Conservation (phyloP, 2,113 vertebrate species). For the Mionectes macconnelli region DNA sequence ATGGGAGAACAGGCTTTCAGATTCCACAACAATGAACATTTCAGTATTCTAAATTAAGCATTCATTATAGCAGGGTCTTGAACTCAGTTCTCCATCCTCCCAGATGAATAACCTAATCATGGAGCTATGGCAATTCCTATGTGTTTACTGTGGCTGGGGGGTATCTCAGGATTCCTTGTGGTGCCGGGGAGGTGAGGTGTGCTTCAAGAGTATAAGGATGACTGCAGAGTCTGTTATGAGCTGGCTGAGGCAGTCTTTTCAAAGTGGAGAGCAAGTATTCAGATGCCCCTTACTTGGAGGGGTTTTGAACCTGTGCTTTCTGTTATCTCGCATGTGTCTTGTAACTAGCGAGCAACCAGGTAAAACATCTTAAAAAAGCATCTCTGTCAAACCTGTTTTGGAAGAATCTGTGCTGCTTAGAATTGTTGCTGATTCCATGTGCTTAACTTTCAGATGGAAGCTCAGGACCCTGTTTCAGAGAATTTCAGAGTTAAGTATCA, state of each 20-base stretch:
- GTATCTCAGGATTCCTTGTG: not conserved
- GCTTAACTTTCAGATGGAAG: not conserved
- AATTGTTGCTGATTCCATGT: not conserved
- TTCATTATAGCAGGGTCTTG: not conserved
- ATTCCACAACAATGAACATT: not conserved
- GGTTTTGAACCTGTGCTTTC: not conserved
- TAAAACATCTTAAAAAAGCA: no score
- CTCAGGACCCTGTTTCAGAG: not conserved
- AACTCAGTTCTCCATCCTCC: not conserved
- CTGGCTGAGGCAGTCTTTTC: not conserved
- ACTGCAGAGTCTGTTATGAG: rapidly evolving
- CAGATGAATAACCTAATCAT: not conserved
- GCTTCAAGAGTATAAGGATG: rapidly evolving
- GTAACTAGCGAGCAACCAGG: rapidly evolving
- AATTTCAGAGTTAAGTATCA: not conserved
- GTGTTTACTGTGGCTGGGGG: not conserved
- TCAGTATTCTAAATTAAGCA: not conserved
- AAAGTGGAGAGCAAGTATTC: not conserved
- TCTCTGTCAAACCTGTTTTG: rapidly evolving
- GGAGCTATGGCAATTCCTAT: not conserved
- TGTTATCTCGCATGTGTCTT: rapidly evolving
- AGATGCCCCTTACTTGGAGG: not conserved
- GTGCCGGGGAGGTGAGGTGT: not conserved
- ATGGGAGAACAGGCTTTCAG: not conserved
- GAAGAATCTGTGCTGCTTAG: not conserved